A percentile compares a stretch with the other conserved stretches of the same genome.
These are phyloP conservation scores for Phenganax marumi DNA, from an alignment of 92 coral and sea anemone genomes.

Conservation along the genomic window DNA sequence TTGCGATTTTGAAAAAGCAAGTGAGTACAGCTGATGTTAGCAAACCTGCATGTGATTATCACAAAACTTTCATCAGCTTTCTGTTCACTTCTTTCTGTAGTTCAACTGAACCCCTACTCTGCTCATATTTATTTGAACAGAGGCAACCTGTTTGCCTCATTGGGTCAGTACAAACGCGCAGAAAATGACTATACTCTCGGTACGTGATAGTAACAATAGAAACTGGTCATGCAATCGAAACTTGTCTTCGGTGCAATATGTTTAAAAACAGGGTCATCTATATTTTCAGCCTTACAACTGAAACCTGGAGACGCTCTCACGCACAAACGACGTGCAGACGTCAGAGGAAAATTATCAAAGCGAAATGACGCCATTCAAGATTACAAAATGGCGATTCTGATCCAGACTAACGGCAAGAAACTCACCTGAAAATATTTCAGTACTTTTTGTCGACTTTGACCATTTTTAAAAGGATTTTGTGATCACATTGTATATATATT, in stretches of 20 bases:
- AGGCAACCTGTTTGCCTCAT: conserved; percentile 88
- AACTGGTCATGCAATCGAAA: neutral
- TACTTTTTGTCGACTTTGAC: neutral
- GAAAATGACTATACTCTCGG: conserved; percentile 95
- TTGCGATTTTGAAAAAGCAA: conserved; percentile 89
- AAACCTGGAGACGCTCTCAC: conserved; percentile 98
- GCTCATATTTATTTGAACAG: conserved; percentile 96
- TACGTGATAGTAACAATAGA: conserved; percentile 18
- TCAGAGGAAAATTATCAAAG: conserved; percentile 78
- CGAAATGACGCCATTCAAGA: conserved; percentile 82
- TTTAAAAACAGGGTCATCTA: neutral
- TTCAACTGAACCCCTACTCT: conserved; percentile 85
- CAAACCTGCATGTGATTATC: too few species aligned
- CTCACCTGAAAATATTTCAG: neutral
- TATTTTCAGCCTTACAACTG: conserved; percentile 73
- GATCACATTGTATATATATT: neutral
- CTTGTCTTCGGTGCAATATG: too few species aligned
- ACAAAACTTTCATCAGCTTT: too few species aligned
- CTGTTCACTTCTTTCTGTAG: conserved; percentile 29
- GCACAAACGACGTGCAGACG: conserved; percentile 91
- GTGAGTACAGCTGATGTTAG: conserved; percentile 39
- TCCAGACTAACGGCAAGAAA: conserved; percentile 68
- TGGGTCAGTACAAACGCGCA: conserved; percentile 86
- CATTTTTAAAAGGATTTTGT: neutral
- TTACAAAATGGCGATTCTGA: conserved; percentile 90